Conservation (phyloP, 2,888 invertebrate species). For the Stenodera caucasica region DNA sequence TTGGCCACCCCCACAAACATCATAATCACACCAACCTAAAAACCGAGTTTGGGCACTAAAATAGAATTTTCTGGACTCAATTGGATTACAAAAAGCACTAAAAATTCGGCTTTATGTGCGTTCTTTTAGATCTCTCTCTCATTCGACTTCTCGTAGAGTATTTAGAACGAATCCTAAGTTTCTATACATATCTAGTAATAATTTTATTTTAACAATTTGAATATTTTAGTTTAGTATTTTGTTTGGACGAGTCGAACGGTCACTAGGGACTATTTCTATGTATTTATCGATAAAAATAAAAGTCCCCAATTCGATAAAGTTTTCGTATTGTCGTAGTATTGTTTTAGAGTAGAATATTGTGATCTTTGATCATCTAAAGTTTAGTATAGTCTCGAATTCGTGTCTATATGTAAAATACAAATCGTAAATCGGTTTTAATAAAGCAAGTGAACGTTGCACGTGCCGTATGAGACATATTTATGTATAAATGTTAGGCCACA, state of each 20-base stretch:
- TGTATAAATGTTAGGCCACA: constrained; percentile 32
- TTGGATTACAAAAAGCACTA: not conserved
- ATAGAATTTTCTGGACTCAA: constrained; percentile 28
- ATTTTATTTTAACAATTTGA: not conserved
- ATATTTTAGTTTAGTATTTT: not conserved
- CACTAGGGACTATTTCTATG: not conserved
- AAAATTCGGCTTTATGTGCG: not conserved
- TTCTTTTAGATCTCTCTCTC: no score
- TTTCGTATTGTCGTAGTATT: not conserved
- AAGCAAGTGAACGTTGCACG: constrained; percentile 34
- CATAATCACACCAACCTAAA: constrained; percentile 40
- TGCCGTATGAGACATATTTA: constrained; percentile 38
- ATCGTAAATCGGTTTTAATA: constrained; percentile 39
- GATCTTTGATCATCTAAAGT: not conserved
- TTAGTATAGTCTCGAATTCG: constrained; percentile 1
- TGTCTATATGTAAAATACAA: constrained; percentile 30
- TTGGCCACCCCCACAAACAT: constrained; percentile 40
- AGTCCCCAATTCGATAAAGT: not conserved
- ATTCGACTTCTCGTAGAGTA: no score
- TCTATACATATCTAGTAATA: no score
- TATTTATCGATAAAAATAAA: not conserved
- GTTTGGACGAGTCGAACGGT: not conserved
- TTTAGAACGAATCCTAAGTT: no score
- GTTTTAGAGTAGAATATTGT: constrained; percentile 1
- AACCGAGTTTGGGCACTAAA: constrained; percentile 38